Conservation (phyloP, 2,113 vertebrate genomes). For the Galbula dea region DNA sequence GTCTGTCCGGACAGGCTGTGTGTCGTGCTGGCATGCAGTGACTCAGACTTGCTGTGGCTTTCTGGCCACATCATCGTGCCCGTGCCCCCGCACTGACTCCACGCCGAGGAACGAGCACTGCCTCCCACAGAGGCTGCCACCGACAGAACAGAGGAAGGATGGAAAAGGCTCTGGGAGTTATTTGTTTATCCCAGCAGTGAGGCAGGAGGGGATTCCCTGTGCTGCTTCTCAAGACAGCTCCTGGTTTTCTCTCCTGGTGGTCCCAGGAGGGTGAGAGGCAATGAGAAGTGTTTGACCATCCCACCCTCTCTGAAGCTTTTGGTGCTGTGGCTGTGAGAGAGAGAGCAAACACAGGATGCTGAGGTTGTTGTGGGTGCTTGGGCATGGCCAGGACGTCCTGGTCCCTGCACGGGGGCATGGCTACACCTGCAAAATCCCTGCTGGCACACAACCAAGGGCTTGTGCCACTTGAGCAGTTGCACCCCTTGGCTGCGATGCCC, state of each 20-base stretch:
- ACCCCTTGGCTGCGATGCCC: neutral
- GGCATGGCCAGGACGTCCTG: neutral
- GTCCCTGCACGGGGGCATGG: neutral
- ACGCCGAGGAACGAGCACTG: fast-evolving
- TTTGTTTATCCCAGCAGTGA: neutral
- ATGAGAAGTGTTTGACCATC: neutral
- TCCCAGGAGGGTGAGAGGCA: neutral
- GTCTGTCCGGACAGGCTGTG: fast-evolving
- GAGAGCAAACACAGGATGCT: neutral
- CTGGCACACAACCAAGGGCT: neutral
- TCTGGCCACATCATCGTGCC: neutral
- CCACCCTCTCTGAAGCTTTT: neutral
- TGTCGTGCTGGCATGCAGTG: neutral
- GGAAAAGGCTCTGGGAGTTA: neutral
- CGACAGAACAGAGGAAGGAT: fast-evolving
- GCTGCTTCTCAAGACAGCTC: fast-evolving
- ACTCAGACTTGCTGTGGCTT: neutral
- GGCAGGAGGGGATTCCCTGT: neutral
- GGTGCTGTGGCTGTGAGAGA: neutral
- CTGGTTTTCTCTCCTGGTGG: neutral
- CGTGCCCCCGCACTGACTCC: neutral
- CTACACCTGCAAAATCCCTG: neutral
- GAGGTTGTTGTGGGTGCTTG: neutral
- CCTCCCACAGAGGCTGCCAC: neutral
- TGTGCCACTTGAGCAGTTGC: neutral